Base-by-base conservation (phyloP, 2,113 vertebrate genomes). In the Pituophis catenifer region DNA sequence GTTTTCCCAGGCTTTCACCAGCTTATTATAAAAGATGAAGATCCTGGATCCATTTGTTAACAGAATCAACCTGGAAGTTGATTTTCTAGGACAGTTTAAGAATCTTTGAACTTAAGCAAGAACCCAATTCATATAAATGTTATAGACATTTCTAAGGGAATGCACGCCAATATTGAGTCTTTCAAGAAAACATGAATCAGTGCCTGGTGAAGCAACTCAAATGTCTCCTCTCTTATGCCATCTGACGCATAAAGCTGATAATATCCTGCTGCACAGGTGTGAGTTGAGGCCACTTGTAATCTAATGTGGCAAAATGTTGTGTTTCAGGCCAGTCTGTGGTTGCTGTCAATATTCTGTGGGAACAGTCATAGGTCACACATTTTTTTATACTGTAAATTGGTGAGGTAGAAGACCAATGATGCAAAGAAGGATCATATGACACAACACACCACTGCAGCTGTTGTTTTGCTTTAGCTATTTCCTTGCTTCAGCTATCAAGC, bases 321-420 rank as follows among this genome's bases (percentile, higher is more conserved):
- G 92, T 87, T 93, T 92, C 88, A 94, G 33, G 65, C 75, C 58
- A 89, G 50, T 91, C 88, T 91, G 89, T 91, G n/a, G 48, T 58
- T 52, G 29, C 29, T 54, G 38, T 91, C 65, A 57, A 96, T 97
- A 95, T 91, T 75, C 86, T 24, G 95, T 89, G 86, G 55, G 90
- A 91, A 54, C 29, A 44, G 7, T 12, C 86, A 70, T 89, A 93
- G 96, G 96, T 94, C 89, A 38, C 19, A 86, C n/a, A 96, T 95
- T 95, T 89, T 57, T 96, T 65, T 93, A 93, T 95, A 96, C 89
- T 91, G 95, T 91, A 93, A 85, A 89, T 17, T 70, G 88, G 1
- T 3, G 12, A 89, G 58, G 94, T 93, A 95, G 10, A 12, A 95
- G 92, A 91, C 91, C 94, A 95, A 94, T 91, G 90, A 93, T 38